A percentile compares a stretch with the other conserved stretches of the same genome.
phyloP scores from a whole-genome alignment of 2,113 vertebrate species.

The Vimba vimba region DNA sequence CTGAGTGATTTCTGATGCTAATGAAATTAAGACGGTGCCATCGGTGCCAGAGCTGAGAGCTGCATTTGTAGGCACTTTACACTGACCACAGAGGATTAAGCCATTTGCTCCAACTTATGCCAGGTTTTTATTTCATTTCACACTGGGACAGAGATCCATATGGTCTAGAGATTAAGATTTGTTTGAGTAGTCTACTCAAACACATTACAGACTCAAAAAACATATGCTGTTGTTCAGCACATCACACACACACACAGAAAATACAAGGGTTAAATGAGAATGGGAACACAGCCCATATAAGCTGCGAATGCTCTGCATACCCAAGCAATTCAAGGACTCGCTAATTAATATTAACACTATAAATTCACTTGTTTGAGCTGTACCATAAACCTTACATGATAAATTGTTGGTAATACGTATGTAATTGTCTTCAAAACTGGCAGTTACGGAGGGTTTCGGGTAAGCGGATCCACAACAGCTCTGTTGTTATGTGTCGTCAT shows the following conservation, averaged over 20 bases:
- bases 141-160: constrained; percentile 5
- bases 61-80: background rate
- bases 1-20: constrained; percentile 23
- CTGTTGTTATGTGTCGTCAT: too few species aligned
- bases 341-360: too few species aligned
- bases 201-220: background rate
- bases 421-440: too few species aligned
- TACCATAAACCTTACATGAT: too few species aligned
- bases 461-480: too few species aligned
- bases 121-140: constrained; percentile 4
- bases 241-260: background rate
- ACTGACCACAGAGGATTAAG: background rate
- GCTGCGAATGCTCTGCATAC: too few species aligned
- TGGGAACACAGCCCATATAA: too few species aligned
- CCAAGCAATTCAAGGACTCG: too few species aligned
- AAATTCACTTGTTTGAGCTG: too few species aligned
- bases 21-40: constrained; percentile 30
- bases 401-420: too few species aligned
- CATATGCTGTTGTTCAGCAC: background rate
- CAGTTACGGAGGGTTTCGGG: too few species aligned
- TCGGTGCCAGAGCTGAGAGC: background rate
- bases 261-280: too few species aligned
- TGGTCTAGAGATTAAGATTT: constrained; percentile 5
- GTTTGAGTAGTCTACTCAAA: constrained; percentile 17
- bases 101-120: constrained; percentile 19